phyloP scores from a whole-genome alignment of 2,888 invertebrate species.

The Luffia ferchaultella region DNA sequence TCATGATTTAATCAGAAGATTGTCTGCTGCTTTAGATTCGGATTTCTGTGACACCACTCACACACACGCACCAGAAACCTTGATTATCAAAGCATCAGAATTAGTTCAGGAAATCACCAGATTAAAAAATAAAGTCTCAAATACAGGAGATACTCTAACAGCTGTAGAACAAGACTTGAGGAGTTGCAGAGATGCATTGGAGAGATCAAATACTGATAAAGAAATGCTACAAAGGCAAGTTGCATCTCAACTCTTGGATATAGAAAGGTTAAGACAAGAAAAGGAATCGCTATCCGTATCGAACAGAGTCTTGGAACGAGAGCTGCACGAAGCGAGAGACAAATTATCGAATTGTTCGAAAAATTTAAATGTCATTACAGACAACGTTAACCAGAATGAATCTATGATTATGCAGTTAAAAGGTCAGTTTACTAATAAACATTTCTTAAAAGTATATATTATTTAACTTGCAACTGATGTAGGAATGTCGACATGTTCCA shows the following conservation, averaged over 20 bases:
- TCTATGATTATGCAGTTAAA: conserved; percentile 71
- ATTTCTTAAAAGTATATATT: not conserved
- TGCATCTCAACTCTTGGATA: conserved; percentile 73
- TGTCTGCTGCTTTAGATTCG: conserved; percentile 75
- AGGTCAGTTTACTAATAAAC: conserved; percentile 67
- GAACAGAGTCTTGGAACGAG: conserved; percentile 76
- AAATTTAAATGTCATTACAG: conserved; percentile 71
- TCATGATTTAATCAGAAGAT: conserved; percentile 75
- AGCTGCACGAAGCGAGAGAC: conserved; percentile 74
- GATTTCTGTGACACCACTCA: conserved; percentile 74
- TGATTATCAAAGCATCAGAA: conserved; percentile 81
- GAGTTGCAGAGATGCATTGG: conserved; percentile 71
- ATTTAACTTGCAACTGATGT: no score
- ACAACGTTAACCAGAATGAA: conserved; percentile 75
- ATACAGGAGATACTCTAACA: conserved; percentile 67
- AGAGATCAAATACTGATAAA: conserved; percentile 72
- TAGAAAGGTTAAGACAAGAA: conserved; percentile 78
- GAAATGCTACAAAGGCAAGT: conserved; percentile 79
- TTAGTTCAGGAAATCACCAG: conserved; percentile 77
- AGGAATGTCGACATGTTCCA: no score
- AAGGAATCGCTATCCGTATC: conserved; percentile 79
- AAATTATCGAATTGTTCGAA: conserved; percentile 71
- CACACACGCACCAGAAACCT: conserved; percentile 71
- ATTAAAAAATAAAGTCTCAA: conserved; percentile 68
- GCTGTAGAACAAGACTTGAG: conserved; percentile 72